Conservation (phyloP, 30 jellyfish, hydroid and myxozoan species). For the Nemopilema nomurai region DNA sequence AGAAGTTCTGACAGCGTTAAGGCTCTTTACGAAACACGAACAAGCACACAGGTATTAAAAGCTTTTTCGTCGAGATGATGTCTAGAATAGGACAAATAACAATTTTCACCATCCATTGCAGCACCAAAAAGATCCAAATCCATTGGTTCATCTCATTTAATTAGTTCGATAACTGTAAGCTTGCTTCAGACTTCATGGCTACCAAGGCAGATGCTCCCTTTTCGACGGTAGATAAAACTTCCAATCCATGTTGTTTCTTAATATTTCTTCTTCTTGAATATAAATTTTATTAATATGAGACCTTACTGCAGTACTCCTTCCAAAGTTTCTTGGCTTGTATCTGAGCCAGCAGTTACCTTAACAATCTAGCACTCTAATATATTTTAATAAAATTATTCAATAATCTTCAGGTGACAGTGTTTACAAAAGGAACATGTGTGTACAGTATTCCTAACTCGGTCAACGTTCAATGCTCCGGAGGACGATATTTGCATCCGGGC, state of each 20-base stretch:
- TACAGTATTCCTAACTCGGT: conserved; percentile 24
- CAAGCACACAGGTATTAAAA: conserved; percentile 10
- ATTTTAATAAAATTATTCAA: background rate
- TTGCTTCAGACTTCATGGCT: no score
- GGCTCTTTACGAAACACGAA: conserved; percentile 13
- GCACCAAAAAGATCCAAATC: background rate
- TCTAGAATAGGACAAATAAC: background rate
- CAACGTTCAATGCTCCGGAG: conserved; percentile 46
- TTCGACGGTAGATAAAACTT: no score
- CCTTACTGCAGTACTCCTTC: no score
- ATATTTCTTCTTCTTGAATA: no score
- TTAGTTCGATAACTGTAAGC: no score
- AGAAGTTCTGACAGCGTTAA: conserved; percentile 8
- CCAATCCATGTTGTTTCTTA: no score
- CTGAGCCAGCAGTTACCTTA: background rate
- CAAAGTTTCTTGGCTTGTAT: background rate
- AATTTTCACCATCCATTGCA: background rate
- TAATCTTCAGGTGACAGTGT: conserved; percentile 2
- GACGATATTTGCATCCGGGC: conserved; percentile 32
- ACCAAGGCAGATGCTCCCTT: no score
- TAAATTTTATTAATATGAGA: no score
- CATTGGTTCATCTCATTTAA: no score
- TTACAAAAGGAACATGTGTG: conserved; percentile 20
- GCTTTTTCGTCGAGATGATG: background rate
- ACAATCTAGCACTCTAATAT: no score